A percentile compares a stretch with the other conserved stretches of the same genome.
phyloP scores from a whole-genome alignment of 2,888 invertebrate species.

The Tetrapedia diversipes region DNA sequence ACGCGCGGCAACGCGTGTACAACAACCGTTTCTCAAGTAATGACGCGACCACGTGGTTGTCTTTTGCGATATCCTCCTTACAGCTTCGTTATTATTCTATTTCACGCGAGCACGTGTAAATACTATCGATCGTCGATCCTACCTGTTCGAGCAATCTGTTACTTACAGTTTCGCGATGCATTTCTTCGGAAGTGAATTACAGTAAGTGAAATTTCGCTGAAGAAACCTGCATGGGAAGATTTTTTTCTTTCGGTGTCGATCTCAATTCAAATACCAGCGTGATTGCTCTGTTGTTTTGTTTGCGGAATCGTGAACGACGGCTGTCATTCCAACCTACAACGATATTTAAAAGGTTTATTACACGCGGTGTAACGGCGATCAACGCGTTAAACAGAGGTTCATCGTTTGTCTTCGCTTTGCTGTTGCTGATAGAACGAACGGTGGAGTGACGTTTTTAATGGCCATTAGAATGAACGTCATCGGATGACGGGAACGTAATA shows the following conservation, averaged over 20 bases:
- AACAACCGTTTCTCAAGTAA: not conserved
- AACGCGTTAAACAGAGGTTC: not conserved
- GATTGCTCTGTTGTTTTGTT: not conserved
- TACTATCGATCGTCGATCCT: not conserved
- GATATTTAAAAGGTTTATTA: not conserved
- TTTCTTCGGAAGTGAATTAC: not conserved
- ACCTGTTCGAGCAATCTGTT: too few relatives aligned
- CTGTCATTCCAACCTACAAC: not conserved
- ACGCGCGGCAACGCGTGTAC: too few relatives aligned
- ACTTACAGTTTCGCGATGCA: too few relatives aligned
- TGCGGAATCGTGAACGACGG: not conserved
- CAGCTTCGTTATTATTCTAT: not conserved
- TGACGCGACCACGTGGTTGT: not conserved
- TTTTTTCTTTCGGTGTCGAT: not conserved
- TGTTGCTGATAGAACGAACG: not conserved
- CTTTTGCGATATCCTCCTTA: not conserved
- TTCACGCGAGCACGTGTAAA: not conserved
- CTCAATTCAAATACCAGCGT: not conserved
- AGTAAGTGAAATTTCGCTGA: not conserved
- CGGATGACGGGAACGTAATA: constrained; percentile 6
- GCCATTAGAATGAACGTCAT: constrained; percentile 13
- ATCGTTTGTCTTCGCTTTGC: not conserved
- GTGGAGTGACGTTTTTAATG: constrained; percentile 25
- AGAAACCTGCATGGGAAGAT: too few relatives aligned
- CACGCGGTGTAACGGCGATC: not conserved